Evolutionary conservation across 1,140 invertebrate genomes (phyloP), one percentile per base, ranked within the genome.

Genomic region (Pararge aegeria): DNA sequence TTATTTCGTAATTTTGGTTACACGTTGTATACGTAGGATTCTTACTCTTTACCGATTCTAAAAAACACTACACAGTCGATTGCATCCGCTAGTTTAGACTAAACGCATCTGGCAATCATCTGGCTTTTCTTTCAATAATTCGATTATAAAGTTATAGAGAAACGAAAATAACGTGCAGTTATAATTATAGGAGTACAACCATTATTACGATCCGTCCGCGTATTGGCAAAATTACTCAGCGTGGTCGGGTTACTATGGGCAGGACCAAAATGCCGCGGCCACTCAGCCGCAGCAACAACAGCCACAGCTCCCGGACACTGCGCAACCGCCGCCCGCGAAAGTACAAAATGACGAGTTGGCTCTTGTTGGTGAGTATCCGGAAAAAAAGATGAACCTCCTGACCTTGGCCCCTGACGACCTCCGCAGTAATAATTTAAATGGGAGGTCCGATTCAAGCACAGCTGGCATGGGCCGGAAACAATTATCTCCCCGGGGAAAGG

Each of bases 201-300:
- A 93, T 68, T 94, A 94, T 80, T 94, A 94, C 84, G 93, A 94
- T 86, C 93, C 93, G n/a, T 92, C 93, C 38, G 91, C 92, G 18
- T 95, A 95, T 80, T 95, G 94, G 94, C 94, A 95, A 81, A 94
- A 94, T 87, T 94, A 94, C 73, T 90, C 88, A 60, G 90, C 90
- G 56, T 91, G 87, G 90, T 87, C 80, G 57, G 90, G 89, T 2
- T 91, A 91, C 75, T 90, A 91, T 69, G 83, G 82, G 46, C 85
- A 88, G 69, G 79, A 83, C 6, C 70, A 77, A 53, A 53, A 50
- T 12, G 70, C 75, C 7, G 66, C 68, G 7, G 55, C 64, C 42
- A 72, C 55, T 59, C 71, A 73, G 54, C 51, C 68, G 24, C 24
- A 2, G 3, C 70, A 64, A 9, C 62, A 53, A 40, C 61, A 76